Evolutionary conservation across 2,888 invertebrate genomes (phyloP), one percentile per base, ranked within the genome.

Genomic region (Drosophila mimetica): DNA sequence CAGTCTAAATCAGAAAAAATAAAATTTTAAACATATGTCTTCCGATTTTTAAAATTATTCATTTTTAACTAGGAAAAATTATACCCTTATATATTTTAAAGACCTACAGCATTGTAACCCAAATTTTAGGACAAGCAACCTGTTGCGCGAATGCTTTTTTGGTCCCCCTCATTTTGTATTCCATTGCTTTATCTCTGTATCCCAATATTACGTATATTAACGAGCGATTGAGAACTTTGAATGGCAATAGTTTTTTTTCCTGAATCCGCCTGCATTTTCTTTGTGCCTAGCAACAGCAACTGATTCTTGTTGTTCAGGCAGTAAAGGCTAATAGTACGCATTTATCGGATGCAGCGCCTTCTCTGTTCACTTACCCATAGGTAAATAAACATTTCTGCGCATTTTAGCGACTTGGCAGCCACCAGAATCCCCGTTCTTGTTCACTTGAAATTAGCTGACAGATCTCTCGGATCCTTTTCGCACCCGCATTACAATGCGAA

Each of bases 301-400:
- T 8, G 18, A 20, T 4, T 37, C 20, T n/a, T 25, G 14, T 37
- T 30, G 20, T 7, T 20, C 46, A 18, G 9, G 16, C 39, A n/a
- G n/a, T 30, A 46, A 42, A 25, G 28, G 61, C 37, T 32, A 32
- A 13, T 41, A 50, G 61, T 34, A 50, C 28, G 63, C 61, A 59
- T 61, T 59, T 41, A 41, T 61, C 46, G 46, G 39, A 18, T 60
- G 65, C 64, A 65, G 22, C 28, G 64, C 59, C 44, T 41, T 61
- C 34, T n/a, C 41, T 39, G 60, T 58, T 74, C 74, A 67, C 55
- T 67, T 53, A 63, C n/a, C 13, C 11, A 59, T 54, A 60, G 30
- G 71, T 54, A 71, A 77, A 75, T 53, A 66, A 79, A 77, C 76
- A 77, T 74, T 82, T 74, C 7, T 76, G 80, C 71, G 66, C 83